Base-by-base conservation (phyloP, 2,888 invertebrate species). In the Ernsta delagoae region DNA sequence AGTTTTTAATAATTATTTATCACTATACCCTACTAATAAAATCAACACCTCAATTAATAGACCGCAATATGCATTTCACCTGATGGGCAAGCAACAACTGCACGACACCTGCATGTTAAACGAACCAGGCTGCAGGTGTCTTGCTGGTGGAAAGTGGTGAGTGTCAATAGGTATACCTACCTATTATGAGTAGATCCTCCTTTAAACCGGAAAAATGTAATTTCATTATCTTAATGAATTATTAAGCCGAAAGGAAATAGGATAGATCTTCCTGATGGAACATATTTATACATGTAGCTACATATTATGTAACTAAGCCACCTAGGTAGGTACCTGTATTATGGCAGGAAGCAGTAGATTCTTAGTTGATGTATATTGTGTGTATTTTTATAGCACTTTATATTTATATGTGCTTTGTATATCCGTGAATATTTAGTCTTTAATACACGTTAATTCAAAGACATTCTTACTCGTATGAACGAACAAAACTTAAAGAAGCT, bases 101-200 rank as follows among this genome's bases (percentile, higher is more conserved):
- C 48, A 59, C 31, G 53, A 54, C 70, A 70, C 64, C 70, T 70
- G 70, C 70, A 70, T 9, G 43, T 53, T 6, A 50, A 41, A 53
- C 39, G 59, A 41, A 59, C 59, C 31, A n/a, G 50, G 41, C 12
- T 53, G 60, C 66, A 66, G 66, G 59, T 66, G 66, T 54, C 41
- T 54, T 63, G 53, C 12, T 54, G 39, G 31, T 57, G 45, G 57
- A 65, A 65, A 65, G 34, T 64, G 31, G 7, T 53, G 45, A 12
- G 12, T 12, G 5, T 45, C 43, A n/a, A 45, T 31, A 45, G 45
- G 45, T 45, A 45, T 11, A 8, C n/a, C n/a, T n/a, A n/a, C n/a
- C n/a, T n/a, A n/a, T n/a, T n/a, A n/a, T n/a, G n/a, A n/a, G n/a
- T n/a, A n/a, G n/a, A 60, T 60, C 31, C 24, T 45, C 34, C 43